A percentile compares a stretch with the other conserved stretches of the same genome.
Conservation (phyloP, 1,140 invertebrate genomes). For the Brachionus sp. region DNA sequence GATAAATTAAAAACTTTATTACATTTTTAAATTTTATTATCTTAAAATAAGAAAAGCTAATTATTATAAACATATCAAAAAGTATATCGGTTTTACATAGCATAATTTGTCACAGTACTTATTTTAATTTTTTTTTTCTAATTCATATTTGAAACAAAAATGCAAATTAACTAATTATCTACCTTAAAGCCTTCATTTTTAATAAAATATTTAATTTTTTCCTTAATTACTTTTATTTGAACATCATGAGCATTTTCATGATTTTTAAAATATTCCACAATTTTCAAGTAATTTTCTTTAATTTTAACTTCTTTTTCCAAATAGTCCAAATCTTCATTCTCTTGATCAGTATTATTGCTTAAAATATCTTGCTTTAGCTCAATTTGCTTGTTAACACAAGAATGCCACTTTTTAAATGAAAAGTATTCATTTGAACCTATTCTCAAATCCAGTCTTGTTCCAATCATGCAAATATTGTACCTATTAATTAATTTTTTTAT, state of each 20-base stretch:
- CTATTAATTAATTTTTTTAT: constrained; percentile 19
- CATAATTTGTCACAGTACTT: too few relatives aligned
- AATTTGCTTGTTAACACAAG: not conserved
- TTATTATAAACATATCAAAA: too few relatives aligned
- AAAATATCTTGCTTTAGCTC: not conserved
- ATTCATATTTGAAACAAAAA: not conserved
- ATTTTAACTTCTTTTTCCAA: not conserved
- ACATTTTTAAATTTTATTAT: too few relatives aligned
- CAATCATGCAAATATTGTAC: constrained; percentile 23
- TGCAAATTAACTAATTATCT: not conserved
- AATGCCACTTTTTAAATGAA: constrained; percentile 16
- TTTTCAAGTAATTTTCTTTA: not conserved
- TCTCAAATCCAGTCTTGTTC: not conserved
- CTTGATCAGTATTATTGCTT: not conserved
- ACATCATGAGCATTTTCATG: not conserved
- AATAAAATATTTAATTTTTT: not conserved
- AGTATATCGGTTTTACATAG: too few relatives aligned
- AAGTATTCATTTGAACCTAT: not conserved
- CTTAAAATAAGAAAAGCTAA: too few relatives aligned
- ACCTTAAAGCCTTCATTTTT: not conserved
- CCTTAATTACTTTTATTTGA: not conserved
- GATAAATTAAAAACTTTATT: too few relatives aligned
- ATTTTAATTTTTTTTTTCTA: too few relatives aligned
- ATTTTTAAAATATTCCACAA: not conserved
- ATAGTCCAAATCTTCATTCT: not conserved